Base-by-base conservation (phyloP, 2,888 invertebrate genomes). In the Dendrolimus pini region DNA sequence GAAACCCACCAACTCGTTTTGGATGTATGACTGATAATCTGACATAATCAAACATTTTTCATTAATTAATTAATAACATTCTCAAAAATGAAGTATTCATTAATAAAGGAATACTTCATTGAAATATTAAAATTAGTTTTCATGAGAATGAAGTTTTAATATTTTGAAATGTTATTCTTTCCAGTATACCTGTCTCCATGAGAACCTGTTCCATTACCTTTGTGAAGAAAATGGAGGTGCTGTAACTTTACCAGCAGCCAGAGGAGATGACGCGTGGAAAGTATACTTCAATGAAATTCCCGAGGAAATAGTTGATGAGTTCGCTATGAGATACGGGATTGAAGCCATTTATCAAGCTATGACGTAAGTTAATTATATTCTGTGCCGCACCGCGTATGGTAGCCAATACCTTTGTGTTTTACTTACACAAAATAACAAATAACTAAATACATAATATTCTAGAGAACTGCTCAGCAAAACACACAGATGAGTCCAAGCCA, bases 271-370 rank as follows among this genome's bases (percentile, higher is more conserved):
- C 74, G 98, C 98, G 0, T 99, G 99, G 99, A 99, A 99, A 85
- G 94, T 99, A 41, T 99, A 99, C 91, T 99, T 99, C 87, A 99
- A 99, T 77, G 98, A 98, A 71, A 96, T 97, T 54, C 98, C 98
- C 1, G 98, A 99, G 80, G 99, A 99, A 82, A 98, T 99, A 57
- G 99, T 99, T 1, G 99, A 99, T 78, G 99, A 99, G 84, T 99
- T 99, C 86, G 99, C 99, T 3, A 99, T 99, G 99, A 93, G 99
- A 91, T 99, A 99, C 85, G 99, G 99, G 60, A 99, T 99, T 71
- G 99, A 99, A 88, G 97, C 97, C 65, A 99, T 99, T 70, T 99
- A 99, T 90, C 99, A 99, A 89, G 98, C 98, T 58, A 98, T 98
- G 98, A 98, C 98, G 96, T 97, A 87, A 94, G 96, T 93, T 42